phyloP scores from a whole-genome alignment of 2,113 vertebrate species.

The Enhydra lutris region DNA sequence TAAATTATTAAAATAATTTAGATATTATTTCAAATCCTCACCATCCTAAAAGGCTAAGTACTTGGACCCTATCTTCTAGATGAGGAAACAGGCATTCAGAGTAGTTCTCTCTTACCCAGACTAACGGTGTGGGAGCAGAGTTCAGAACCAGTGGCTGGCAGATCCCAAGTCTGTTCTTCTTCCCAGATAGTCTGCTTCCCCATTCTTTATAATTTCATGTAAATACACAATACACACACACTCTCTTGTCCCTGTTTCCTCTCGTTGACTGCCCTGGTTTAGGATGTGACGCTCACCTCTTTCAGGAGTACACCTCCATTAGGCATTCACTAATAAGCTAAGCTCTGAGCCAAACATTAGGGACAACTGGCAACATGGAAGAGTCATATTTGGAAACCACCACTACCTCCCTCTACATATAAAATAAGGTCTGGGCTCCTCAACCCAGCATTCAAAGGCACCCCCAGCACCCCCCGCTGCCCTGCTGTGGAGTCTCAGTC shows the following conservation, averaged over 20 bases:
- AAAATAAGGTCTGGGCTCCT: not conserved
- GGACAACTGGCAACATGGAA: not conserved
- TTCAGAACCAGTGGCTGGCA: not conserved
- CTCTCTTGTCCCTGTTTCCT: not conserved
- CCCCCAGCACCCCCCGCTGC: fast-evolving
- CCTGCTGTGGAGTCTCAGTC: not conserved
- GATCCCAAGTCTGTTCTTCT: not conserved
- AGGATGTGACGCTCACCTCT: not conserved
- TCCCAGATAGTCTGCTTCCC: not conserved
- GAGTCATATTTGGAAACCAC: not conserved
- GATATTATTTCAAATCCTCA: not conserved
- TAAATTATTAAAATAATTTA: not conserved
- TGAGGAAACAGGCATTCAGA: not conserved
- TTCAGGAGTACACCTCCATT: not conserved
- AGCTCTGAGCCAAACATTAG: not conserved
- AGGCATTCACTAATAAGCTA: not conserved
- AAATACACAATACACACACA: not conserved
- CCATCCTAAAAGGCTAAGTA: not conserved
- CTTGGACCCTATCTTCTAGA: not conserved
- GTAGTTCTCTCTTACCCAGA: not conserved
- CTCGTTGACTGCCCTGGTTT: not conserved
- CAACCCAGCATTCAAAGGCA: not conserved
- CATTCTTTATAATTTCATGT: not conserved
- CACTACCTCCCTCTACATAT: not conserved
- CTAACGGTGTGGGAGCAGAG: not conserved